Percentiles rank a stretch among this genome's conserved stretches.
Conservation (phyloP, 1,140 invertebrate genomes). For the Ctenoplectra terminalis region DNA sequence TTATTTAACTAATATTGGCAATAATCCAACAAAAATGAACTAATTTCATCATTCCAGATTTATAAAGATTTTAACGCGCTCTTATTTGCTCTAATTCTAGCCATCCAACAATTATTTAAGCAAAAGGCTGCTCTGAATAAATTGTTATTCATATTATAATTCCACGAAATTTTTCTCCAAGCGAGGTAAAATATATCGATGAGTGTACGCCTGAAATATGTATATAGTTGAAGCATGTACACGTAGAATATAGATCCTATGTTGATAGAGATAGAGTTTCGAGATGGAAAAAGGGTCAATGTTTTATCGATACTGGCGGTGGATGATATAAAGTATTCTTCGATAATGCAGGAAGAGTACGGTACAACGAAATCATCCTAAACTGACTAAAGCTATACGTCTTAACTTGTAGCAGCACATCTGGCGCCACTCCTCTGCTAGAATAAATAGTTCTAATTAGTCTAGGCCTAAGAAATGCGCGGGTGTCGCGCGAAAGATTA, state of each 20-base stretch:
- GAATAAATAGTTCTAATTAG: no score
- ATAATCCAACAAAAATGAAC: no score
- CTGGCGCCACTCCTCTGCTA: no score
- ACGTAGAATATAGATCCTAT: slow-evolving; percentile 14
- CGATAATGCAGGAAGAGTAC: background rate
- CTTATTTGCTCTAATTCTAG: no score
- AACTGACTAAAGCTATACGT: no score
- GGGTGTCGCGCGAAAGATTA: no score
- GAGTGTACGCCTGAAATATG: slow-evolving; percentile 5
- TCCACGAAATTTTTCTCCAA: background rate
- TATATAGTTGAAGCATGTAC: background rate
- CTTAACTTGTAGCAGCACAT: no score
- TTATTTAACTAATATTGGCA: no score
- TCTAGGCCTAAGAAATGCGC: no score
- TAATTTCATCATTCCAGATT: no score
- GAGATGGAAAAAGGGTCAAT: slow-evolving; percentile 36
- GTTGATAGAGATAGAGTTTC: slow-evolving; percentile 32
- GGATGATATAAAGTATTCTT: slow-evolving; percentile 15
- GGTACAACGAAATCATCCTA: background rate
- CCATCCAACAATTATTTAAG: background rate
- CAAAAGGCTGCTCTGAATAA: background rate
- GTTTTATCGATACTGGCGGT: slow-evolving; percentile 32
- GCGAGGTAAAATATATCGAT: background rate
- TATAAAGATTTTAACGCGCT: no score
- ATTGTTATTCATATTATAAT: background rate